Evolutionary conservation across 2,888 invertebrate species (phyloP).

Genomic region (Pseudeuparius sepicola): DNA sequence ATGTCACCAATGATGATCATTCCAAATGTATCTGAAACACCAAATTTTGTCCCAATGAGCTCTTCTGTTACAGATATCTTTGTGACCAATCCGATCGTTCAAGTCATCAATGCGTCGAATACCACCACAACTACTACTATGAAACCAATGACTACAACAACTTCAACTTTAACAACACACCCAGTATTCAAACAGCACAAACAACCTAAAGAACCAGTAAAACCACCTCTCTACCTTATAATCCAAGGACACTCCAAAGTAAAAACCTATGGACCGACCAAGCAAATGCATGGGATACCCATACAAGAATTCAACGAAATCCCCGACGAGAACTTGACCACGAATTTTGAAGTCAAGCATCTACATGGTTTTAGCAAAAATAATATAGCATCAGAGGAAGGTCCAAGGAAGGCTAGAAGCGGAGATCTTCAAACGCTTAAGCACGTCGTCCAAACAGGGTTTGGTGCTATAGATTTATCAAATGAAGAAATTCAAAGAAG

Average conservation of each 20-base stretch:
- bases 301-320: slow-evolving; percentile 47
- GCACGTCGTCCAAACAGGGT: slow-evolving; percentile 36
- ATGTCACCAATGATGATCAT: slow-evolving; percentile 1
- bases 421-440: slow-evolving; percentile 35
- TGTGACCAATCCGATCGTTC: slow-evolving; percentile 24
- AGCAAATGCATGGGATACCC: slow-evolving; percentile 40
- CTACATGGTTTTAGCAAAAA: slow-evolving; percentile 39
- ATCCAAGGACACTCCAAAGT: slow-evolving; percentile 81
- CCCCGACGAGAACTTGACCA: slow-evolving; percentile 35
- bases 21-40: slow-evolving; percentile 7
- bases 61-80: slow-evolving; percentile 15
- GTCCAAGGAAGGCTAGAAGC: slow-evolving; percentile 30
- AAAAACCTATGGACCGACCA: slow-evolving; percentile 66
- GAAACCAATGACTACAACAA: slow-evolving; percentile 43
- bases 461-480: slow-evolving; percentile 36
- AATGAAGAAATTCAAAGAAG: slow-evolving; percentile 22
- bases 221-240: slow-evolving; percentile 62
- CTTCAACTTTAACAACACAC: slow-evolving; percentile 48
- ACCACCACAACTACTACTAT: slow-evolving; percentile 41
- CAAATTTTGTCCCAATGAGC: slow-evolving; percentile 15
- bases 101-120: slow-evolving; percentile 29
- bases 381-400: slow-evolving; percentile 29
- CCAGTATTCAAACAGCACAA: slow-evolving; percentile 53
- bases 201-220: slow-evolving; percentile 49
- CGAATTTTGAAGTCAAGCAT: slow-evolving; percentile 45